A percentile compares a stretch with the other conserved stretches of the same genome.
Evolutionary conservation across 1,140 invertebrate genomes (phyloP).

Genomic region (Drosophila parabipectinata): DNA sequence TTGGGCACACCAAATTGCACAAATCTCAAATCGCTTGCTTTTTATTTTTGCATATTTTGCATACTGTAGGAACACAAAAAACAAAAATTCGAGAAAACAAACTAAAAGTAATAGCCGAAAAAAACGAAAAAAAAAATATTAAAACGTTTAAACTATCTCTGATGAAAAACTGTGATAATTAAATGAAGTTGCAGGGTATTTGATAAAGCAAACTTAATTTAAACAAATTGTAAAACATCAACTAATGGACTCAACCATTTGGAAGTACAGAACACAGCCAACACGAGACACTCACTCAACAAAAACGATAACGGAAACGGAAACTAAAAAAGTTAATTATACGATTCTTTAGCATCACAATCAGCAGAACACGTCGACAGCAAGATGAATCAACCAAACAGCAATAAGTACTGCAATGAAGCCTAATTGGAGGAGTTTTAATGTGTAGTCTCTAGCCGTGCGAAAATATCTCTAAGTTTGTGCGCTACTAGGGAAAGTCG

Average conservation of each 20-base stretch:
- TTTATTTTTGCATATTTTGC: slow-evolving; percentile 46
- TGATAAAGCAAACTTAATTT: slow-evolving; percentile 72
- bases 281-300: slow-evolving; percentile 22
- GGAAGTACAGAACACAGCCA: slow-evolving; percentile 27
- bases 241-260: slow-evolving; percentile 45
- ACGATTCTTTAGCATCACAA: slow-evolving; percentile 39
- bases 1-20: slow-evolving; percentile 29
- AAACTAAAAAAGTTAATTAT: slow-evolving; percentile 35
- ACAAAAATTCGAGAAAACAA: slow-evolving; percentile 34
- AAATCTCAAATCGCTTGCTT: slow-evolving; percentile 43
- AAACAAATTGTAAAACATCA: slow-evolving; percentile 61
- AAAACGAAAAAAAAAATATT: slow-evolving; percentile 37
- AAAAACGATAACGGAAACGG: not conserved
- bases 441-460: slow-evolving; percentile 28
- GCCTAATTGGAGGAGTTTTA: slow-evolving; percentile 57
- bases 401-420: slow-evolving; percentile 74
- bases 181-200: slow-evolving; percentile 84
- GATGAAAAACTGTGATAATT: slow-evolving; percentile 83
- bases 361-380: slow-evolving; percentile 42
- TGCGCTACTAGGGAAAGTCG: slow-evolving; percentile 20
- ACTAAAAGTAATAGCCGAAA: slow-evolving; percentile 11
- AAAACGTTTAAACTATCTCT: slow-evolving; percentile 76
- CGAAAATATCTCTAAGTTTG: slow-evolving; percentile 39
- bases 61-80: slow-evolving; percentile 45
- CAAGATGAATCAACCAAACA: slow-evolving; percentile 44